Base-by-base conservation (phyloP, 2,888 invertebrate genomes). In the Eupithecia insigniata region DNA sequence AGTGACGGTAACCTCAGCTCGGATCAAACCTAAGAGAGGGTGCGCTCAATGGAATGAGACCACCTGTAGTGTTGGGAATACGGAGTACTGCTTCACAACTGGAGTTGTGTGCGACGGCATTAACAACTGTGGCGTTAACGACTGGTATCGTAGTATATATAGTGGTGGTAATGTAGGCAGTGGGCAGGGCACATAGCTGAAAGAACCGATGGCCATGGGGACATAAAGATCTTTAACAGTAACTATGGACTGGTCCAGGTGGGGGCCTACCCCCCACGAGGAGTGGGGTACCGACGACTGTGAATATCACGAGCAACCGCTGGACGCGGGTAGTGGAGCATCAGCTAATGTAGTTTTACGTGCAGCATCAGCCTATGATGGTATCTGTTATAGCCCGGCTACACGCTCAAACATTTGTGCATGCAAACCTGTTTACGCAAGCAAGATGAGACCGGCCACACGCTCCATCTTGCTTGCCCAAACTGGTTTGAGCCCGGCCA, bases 51-150 rank as follows among this genome's bases (percentile, higher is more conserved):
- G 73, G 32, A 91, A 90, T 67, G 90, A 90, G 72, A 86, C 88
- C 1, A n/a, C 26, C 5, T 77, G 75, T 0, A 78, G 73, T 0
- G 82, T 90, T 1, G 78, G 82, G 2, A 64, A 76, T 0, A 39
- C 74, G 0, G 67, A 85, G 10, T 92, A 81, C 76, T 94, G 93
- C 73, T 91, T 92, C 73, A 93, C 92, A 7, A 89, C 83, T 28
- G 92, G 91, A 0, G 90, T 91, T 0, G 90, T 91, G 0, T 94
- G 93, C 74, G 93, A 94, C 64, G 93, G 93, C 26, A 92, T 93
- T 67, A 90, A 90, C 71, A 92, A 94, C 79, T 93, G 93, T 69
- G 93, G 93, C 1, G 87, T 90, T 5, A 78, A 80, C 14, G 90
- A 93, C 76, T 93, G 93, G 93, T 94, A 46, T 43, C 39, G 18